phyloP scores from a whole-genome alignment of 2,113 vertebrate genomes.

The Tricholaema leucomelas region DNA sequence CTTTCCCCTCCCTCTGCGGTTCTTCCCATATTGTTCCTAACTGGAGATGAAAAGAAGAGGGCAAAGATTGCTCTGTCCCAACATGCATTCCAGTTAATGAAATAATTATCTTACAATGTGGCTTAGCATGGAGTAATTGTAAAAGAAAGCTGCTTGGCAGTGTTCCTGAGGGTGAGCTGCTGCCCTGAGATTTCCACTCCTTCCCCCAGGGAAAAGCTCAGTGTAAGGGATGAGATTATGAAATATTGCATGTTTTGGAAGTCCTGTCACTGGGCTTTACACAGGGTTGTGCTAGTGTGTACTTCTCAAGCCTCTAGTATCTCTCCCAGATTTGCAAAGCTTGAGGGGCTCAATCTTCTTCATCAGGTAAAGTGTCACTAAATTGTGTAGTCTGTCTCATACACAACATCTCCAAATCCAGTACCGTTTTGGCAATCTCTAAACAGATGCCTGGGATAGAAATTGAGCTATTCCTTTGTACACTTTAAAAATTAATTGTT shows the following conservation, averaged over 20 bases:
- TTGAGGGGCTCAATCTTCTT: not conserved
- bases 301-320: not conserved
- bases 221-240: not conserved
- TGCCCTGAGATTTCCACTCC: not conserved
- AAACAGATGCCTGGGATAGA: not conserved
- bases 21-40: constrained; percentile 45
- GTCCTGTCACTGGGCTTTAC: constrained; percentile 9
- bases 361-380: not conserved
- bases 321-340: not conserved
- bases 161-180: not conserved
- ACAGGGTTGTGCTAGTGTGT: not conserved
- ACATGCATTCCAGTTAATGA: constrained; percentile 23
- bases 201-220: not conserved
- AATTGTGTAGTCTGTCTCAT: not conserved
- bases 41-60: constrained; percentile 58
- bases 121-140: constrained; percentile 40
- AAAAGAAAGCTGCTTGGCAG: constrained; percentile 46
- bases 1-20: not conserved
- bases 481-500: not conserved
- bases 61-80: constrained; percentile 36
- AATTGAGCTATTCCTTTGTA: not conserved
- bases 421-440: not conserved
- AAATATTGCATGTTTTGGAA: constrained; percentile 23
- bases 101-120: constrained; percentile 56
- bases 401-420: not conserved